Percentiles rank a stretch among this genome's conserved stretches.
Evolutionary conservation across 2,888 invertebrate species (phyloP).

Genomic region (Strigamia crassipes): DNA sequence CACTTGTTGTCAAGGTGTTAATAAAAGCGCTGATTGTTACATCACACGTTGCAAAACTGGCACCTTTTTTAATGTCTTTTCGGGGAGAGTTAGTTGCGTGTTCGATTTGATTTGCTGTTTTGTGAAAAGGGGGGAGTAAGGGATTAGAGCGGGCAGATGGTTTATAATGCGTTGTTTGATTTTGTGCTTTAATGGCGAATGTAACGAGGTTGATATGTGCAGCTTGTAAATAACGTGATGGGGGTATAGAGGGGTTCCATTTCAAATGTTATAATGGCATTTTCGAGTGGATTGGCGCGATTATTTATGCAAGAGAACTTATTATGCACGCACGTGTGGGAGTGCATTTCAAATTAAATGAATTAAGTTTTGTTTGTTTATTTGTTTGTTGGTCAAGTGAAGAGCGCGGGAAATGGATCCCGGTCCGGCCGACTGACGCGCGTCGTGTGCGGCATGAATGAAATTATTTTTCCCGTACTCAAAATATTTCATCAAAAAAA

Average conservation of each 20-base stretch:
- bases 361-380: not conserved
- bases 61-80: not conserved
- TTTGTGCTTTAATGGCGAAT: constrained; percentile 28
- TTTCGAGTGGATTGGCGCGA: not conserved
- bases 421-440: no score
- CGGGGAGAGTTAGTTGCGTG: not conserved
- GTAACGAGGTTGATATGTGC: constrained; percentile 6
- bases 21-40: not conserved
- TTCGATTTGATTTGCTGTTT: not conserved
- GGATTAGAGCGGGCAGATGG: constrained; percentile 8
- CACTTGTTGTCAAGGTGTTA: not conserved
- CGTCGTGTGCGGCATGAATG: no score
- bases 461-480: no score
- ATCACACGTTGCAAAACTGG: not conserved
- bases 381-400: not conserved
- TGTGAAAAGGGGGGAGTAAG: not conserved
- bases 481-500: no score
- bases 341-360: not conserved
- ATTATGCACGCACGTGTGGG: not conserved
- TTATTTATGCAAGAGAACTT: constrained; percentile 2
- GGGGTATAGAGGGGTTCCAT: not conserved
- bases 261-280: constrained; percentile 7
- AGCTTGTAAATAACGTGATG: not conserved
- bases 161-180: constrained; percentile 18
- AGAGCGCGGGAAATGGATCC: no score